phyloP scores from a whole-genome alignment of 2,888 invertebrate genomes.

The Serrognathus titanus region DNA sequence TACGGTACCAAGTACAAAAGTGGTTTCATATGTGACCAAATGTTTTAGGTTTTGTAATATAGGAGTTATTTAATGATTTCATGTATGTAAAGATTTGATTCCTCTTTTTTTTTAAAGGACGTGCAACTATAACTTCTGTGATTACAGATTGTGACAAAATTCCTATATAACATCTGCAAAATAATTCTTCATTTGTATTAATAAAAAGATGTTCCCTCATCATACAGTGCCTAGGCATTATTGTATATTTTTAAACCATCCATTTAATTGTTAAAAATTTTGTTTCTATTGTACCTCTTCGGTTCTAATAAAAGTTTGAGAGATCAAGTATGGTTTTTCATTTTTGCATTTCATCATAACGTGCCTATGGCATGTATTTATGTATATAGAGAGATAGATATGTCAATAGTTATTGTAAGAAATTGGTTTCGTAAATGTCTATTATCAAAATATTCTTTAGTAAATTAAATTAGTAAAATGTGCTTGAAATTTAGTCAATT shows the following conservation, averaged over 20 bases:
- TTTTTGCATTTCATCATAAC: neutral
- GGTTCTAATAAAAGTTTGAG: slow-evolving; percentile 40
- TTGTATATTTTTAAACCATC: slow-evolving; percentile 47
- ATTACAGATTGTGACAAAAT: slow-evolving; percentile 46
- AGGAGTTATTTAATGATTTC: too few species aligned
- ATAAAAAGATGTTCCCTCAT: slow-evolving; percentile 34
- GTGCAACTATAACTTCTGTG: slow-evolving; percentile 43
- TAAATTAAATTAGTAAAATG: too few species aligned
- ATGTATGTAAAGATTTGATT: neutral
- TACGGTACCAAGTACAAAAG: slow-evolving; percentile 14
- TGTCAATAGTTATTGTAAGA: too few species aligned
- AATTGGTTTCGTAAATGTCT: too few species aligned
- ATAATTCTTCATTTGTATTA: slow-evolving; percentile 30
- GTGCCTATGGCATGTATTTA: too few species aligned
- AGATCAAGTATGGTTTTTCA: slow-evolving; percentile 13
- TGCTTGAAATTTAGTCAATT: too few species aligned
- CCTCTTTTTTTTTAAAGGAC: slow-evolving; percentile 16
- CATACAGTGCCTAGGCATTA: slow-evolving; percentile 47
- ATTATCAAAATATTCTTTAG: too few species aligned
- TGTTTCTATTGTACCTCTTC: slow-evolving; percentile 38
- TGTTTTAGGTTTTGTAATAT: slow-evolving; percentile 1
- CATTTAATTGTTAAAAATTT: slow-evolving; percentile 42
- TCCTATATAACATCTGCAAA: slow-evolving; percentile 36
- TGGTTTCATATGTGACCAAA: slow-evolving; percentile 12
- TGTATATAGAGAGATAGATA: too few species aligned